Percentiles rank a stretch among this genome's conserved stretches.
Evolutionary conservation across 2,113 vertebrate species (phyloP).

Genomic region (Cheilinus undulatus): DNA sequence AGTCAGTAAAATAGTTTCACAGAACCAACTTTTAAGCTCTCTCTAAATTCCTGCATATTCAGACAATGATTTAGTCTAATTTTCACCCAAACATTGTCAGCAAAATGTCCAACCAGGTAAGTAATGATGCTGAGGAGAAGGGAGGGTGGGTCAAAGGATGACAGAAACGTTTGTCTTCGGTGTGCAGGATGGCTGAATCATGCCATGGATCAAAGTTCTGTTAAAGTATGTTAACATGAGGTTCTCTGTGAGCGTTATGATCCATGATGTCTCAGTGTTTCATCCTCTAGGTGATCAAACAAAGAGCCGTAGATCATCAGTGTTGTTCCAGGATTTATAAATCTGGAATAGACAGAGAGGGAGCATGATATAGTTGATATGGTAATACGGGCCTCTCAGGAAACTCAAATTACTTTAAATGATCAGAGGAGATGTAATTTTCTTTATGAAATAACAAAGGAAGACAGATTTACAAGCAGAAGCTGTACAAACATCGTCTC

Average conservation of each 20-base stretch:
- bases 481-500: neutral
- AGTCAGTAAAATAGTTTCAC: too few relatives aligned
- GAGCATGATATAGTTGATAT: too few relatives aligned
- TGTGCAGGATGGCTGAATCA: conserved; percentile 1
- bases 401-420: too few relatives aligned
- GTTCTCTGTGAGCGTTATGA: neutral
- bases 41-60: neutral
- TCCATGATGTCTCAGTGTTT: conserved; percentile 9
- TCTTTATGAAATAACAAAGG: neutral
- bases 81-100: conserved; percentile 11
- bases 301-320: neutral
- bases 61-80: conserved; percentile 16
- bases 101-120: conserved; percentile 1
- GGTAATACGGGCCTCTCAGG: too few relatives aligned
- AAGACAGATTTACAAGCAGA: neutral
- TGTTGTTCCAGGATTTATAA: neutral
- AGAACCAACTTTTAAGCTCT: neutral
- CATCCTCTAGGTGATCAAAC: neutral
- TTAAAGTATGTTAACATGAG: neutral
- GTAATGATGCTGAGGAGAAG: neutral
- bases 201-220: conserved; percentile 36
- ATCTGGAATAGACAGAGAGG: neutral
- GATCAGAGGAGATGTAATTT: neutral
- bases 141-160: neutral
- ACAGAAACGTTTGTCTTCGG: neutral